These are phyloP conservation scores for Myopa testacea DNA, from an alignment of 2,888 invertebrate species.

Conservation along the genomic window DNA sequence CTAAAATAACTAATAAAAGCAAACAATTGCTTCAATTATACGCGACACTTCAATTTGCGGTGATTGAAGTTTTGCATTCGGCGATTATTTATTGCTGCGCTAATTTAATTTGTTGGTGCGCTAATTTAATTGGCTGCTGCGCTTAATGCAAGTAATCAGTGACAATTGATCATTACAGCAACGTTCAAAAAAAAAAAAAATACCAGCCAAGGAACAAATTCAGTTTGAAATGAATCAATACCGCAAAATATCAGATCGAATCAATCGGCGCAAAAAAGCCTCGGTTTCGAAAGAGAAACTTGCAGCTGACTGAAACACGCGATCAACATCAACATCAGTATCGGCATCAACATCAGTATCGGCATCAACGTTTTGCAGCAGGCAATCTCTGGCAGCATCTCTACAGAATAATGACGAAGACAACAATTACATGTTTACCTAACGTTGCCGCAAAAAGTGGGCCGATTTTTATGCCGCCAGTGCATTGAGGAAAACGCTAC, in stretches of 20 bases:
- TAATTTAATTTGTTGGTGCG: not conserved
- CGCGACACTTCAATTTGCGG: no score
- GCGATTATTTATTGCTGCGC: not conserved
- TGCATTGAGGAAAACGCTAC: constrained; percentile 4
- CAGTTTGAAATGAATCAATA: constrained; percentile 1
- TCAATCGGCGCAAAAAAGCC: not conserved
- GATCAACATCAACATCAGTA: not conserved
- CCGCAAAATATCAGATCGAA: not conserved
- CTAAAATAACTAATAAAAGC: no score
- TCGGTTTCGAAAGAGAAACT: not conserved
- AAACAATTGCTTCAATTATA: no score
- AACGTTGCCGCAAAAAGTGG: constrained; percentile 25
- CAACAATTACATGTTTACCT: constrained; percentile 12
- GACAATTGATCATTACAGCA: not conserved
- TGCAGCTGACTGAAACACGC: not conserved
- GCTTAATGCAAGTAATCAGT: no score
- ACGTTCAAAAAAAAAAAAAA: not conserved
- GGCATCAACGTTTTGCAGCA: no score
- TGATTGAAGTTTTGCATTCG: no score
- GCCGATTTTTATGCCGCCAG: not conserved
- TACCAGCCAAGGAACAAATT: not conserved
- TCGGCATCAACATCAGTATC: not conserved
- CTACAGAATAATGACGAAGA: not conserved
- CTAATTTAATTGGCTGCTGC: no score
- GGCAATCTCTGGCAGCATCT: not conserved